These are phyloP conservation scores for Tolypeutes matacus DNA, from an alignment of 2,797 vertebrate species.

Conservation along the genomic window DNA sequence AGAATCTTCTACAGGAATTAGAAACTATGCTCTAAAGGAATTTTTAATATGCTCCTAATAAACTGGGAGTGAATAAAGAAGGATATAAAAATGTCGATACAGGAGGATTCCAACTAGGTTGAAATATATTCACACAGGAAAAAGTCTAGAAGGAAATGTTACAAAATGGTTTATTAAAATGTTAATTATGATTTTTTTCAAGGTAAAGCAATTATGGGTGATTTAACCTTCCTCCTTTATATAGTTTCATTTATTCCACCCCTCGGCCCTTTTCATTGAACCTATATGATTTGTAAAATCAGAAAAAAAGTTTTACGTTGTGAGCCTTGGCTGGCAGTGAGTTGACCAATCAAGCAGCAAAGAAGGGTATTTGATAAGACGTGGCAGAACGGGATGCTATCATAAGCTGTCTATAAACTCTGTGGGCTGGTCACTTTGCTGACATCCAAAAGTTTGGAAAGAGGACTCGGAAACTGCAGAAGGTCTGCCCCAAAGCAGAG, in stretches of 20 bases:
- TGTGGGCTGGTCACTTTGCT: neutral
- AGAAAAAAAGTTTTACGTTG: neutral
- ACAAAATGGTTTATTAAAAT: too few relatives aligned
- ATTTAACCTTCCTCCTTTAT: neutral
- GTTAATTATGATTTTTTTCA: neutral
- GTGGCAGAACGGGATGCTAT: neutral
- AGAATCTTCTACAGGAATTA: conserved; percentile 10
- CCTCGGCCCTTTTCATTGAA: neutral
- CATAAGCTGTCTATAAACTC: neutral
- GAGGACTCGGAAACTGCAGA: neutral
- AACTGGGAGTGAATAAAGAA: neutral
- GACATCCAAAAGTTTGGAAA: neutral
- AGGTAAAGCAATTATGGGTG: neutral
- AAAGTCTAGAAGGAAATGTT: neutral
- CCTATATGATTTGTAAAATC: neutral
- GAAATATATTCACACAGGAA: neutral
- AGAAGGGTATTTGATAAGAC: neutral
- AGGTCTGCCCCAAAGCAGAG: neutral
- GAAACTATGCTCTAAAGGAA: neutral
- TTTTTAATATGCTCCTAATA: neutral
- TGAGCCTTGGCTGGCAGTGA: neutral
- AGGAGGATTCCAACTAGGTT: neutral
- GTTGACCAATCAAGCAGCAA: neutral
- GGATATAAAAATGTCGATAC: neutral
- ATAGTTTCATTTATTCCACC: neutral